Base-by-base conservation (phyloP, 2,888 invertebrate genomes). In the Ypsolopha sequella region DNA sequence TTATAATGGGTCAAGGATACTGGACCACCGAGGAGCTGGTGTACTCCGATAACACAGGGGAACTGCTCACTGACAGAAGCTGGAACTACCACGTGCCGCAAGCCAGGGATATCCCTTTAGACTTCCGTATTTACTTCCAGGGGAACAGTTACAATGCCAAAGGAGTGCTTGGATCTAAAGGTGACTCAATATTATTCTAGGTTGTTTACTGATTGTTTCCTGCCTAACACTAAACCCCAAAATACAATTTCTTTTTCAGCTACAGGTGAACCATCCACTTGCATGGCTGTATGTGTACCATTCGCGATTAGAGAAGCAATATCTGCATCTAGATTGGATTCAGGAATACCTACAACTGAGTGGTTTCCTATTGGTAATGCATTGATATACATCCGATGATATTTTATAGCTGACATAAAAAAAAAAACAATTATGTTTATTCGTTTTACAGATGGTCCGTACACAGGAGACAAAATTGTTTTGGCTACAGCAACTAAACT, bases 81-180 rank as follows among this genome's bases (percentile, higher is more conserved):
- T 92, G 91, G 91, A 88, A 80, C 54, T 90, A 90, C 61, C 88
- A 89, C 62, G 78, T 86, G 7, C 89, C 90, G 0, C 88, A 88
- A 6, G 78, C 82, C 0, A 89, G 88, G 59, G 90, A 90, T 60
- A 89, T 90, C 60, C 90, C 90, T 0, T 70, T 84, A 6, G 88
- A 90, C 66, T 88, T 90, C 53, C 73, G 88, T 43, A 68, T 90
- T 1, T 79, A 78, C 41, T 80, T 90, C 53, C 73, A 80, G 3
- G 79, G 80, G 57, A 87, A 89, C 59, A 74, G 80, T 48, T 73
- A 82, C 1, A 90, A 89, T 70, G 74, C 80, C 0, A 50, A 70
- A 6, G 89, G 89, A 36, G 79, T 89, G 36, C 64, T 89, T n/a
- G 75, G 89, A 45, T 88, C 89, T 0, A 90, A 90, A 82, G 82